Evolutionary conservation across 2,797 vertebrate species (phyloP), one percentile per base, ranked within the genome.

Genomic region (Fringilla coelebs): DNA sequence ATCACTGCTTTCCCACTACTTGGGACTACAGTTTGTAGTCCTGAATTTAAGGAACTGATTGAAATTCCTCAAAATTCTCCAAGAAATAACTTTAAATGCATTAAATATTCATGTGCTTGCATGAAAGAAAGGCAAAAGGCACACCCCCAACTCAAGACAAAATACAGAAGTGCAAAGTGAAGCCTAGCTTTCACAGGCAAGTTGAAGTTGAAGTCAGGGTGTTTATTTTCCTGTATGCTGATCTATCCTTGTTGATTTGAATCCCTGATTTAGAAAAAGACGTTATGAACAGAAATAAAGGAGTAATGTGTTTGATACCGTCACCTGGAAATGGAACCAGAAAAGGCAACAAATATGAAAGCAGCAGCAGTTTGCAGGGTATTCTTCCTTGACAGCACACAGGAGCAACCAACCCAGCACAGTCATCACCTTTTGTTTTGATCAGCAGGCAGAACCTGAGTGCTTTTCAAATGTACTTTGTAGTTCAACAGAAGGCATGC

Each of bases 401-500:
- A 72, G 11, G 2, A 81, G 3, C 22, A 92, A 32, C 5, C 45
- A 66, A 9, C 7, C 11, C 11, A 75, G 26, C 61, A n/a, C 3
- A 86, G 22, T 5, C 29, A 71, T 11, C 7, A 18, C 0, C 0
- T 6, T 16, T 60, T 40, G n/a, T 51, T 79, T 71, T 22, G 4
- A 6, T 10, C 28, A 52, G 48, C 54, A 79, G 10, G 38, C 45
- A 45, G 25, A 71, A 89, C 10, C 11, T 6, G 32, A 76, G 10
- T 2, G 1, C 1, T 67, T 68, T 49, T 66, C 21, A 93, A 71
- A 38, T 1, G 15, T 7, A n/a, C 17, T 75, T 57, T 18, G 28
- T 14, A 81, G 31, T 91, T 78, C 18, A 57, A 83, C 17, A 34
- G n/a, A 70, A 71, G 14, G 36, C 51, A 72, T 5, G 4, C 25